phyloP scores from a whole-genome alignment of 2,113 vertebrate species.

The Pipa parva region DNA sequence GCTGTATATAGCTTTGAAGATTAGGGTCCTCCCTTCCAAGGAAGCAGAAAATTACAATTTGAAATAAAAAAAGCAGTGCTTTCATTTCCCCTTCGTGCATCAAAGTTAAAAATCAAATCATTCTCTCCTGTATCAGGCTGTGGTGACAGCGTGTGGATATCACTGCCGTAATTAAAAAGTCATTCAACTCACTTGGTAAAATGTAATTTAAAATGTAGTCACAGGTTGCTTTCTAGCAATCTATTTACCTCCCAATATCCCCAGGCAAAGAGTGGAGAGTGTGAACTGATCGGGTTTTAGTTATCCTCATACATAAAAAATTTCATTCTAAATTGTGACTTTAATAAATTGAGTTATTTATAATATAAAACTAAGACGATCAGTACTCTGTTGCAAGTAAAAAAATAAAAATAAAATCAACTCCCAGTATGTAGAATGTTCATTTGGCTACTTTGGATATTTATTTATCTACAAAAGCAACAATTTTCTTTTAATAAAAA shows the following conservation, averaged over 20 bases:
- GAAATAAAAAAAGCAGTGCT: conserved; percentile 51
- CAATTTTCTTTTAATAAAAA: too few relatives aligned
- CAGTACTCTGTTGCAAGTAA: conserved; percentile 15
- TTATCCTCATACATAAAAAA: conserved; percentile 69
- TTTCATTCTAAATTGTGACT: conserved; percentile 68
- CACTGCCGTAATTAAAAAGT: conserved; percentile 74
- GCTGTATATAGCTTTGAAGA: conserved; percentile 44
- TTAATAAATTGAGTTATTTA: conserved; percentile 63
- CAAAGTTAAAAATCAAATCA: conserved; percentile 69
- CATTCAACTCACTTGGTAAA: conserved; percentile 68
- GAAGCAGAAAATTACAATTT: conserved; percentile 51
- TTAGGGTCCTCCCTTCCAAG: conserved; percentile 48
- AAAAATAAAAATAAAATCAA: too few relatives aligned
- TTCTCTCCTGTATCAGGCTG: conserved; percentile 64
- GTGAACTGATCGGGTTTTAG: conserved; percentile 70
- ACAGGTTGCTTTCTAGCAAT: conserved; percentile 68
- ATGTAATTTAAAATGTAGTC: conserved; percentile 72
- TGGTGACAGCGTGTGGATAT: conserved; percentile 65
- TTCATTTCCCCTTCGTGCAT: conserved; percentile 55
- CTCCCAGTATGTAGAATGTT: too few relatives aligned
- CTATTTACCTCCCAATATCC: conserved; percentile 70
- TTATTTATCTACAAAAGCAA: too few relatives aligned
- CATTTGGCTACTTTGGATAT: too few relatives aligned
- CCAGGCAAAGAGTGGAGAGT: conserved; percentile 63
- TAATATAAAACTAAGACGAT: conserved; percentile 55